Evolutionary conservation across 2,888 invertebrate species (phyloP), one percentile per base, ranked within the genome.

Genomic region (Ectropis crepuscularia): DNA sequence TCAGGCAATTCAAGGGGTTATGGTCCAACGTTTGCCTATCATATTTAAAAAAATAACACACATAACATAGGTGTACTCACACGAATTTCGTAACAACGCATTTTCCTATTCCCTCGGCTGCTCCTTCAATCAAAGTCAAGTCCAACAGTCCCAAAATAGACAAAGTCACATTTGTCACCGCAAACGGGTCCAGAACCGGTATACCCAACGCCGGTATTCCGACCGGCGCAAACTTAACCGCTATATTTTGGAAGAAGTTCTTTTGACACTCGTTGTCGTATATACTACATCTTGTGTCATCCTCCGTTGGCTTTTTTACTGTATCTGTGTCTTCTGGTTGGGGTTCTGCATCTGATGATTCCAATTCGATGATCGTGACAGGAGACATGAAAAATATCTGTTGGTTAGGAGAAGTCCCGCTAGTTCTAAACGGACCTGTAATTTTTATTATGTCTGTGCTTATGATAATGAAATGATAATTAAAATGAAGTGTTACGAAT

Each of bases 211-310:
- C 61, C n/a, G 57, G 47, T 5, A 68, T 50, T 0, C 71, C 69
- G 2, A 12, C 46, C 2, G 36, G 6, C 0, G 61, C 68, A 7
- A 43, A 51, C 0, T 6, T n/a, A 0, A 6, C 49, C 16, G 55
- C 66, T 0, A 69, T 38, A 0, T 6, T 9, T 63, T 65, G 59
- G 41, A 65, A 71, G 16, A 50, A 69, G 6, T 39, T 9, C 37
- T 42, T 51, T 49, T 65, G 57, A 53, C 71, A 71, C 45, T 57
- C 58, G 6, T 50, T 54, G 53, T 71, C 68, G 12, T 46, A 28
- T 5, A 69, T 39, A 6, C 47, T 53, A 60, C 71, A 71, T 58
- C 53, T 62, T 5, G 45, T 8, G 5, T 51, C 43, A n/a, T n/a
- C 7, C 12, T 12, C 51, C n/a, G 47, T 28, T 41, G 5, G 9